Evolutionary conservation across 2,888 invertebrate genomes (phyloP), one percentile per base, ranked within the genome.

Genomic region (Amphipyra tragopoginis): DNA sequence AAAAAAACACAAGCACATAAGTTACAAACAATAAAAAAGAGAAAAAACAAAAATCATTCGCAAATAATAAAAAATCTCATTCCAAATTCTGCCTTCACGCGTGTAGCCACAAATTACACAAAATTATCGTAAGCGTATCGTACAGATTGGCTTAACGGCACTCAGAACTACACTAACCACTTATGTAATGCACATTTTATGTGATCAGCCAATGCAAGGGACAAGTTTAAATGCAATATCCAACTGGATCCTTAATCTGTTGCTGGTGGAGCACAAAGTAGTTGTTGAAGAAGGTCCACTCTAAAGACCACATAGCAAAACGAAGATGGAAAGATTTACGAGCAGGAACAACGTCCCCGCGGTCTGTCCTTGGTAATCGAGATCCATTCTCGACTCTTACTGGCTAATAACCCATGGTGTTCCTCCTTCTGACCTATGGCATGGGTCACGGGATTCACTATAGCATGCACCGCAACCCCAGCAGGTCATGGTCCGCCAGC

Each of bases 101-200:
- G 0, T 7, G 13, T 6, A 10, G 3, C 21, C 34, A 2, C 47
- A 48, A 2, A 15, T 48, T 8, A 14, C 9, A 1, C 26, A 36
- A 53, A 45, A 74, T 53, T 36, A 53, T 36, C 38, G 11, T 8
- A 42, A 8, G 15, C 15, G 42, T 56, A 36, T 42, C 29, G 38
- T 33, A 8, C 21, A 21, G 34, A 69, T 42, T 42, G n/a, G 1
- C 21, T 11, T 61, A 69, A 75, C 68, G 75, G 72, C 63, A 72
- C 53, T 79, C 61, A 54, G 60, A 65, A 63, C 42, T 39, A 65
- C 55, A 34, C 40, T 48, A 39, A 71, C 56, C 40, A 62, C 72
- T 70, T 60, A 65, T n/a, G 40, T 40, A 58, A 66, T 39, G 42
- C 7, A 65, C 55, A 40, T 50, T 60, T 69, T 75, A 69, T 70